Evolutionary conservation across 1,140 invertebrate genomes (phyloP), one percentile per base, ranked within the genome.

Genomic region (Psix sp.): DNA sequence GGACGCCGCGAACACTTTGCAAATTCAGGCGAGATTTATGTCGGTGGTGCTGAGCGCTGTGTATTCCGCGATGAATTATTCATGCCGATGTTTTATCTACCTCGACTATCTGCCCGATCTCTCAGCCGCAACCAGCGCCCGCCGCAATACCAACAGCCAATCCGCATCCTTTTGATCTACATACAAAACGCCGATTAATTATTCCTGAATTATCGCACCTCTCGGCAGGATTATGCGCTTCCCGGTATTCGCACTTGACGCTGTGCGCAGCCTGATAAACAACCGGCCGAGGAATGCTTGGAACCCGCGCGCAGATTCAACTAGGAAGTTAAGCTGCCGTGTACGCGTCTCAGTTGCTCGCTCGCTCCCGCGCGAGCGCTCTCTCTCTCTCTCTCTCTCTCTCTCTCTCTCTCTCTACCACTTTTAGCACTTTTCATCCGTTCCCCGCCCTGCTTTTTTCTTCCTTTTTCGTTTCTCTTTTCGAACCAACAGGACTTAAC

Each of bases 191-290:
- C 20, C 60, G 45, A 54, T 65, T 65, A 52, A 65, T 65, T 65
- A 65, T 65, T 54, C n/a, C n/a, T 46, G 39, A 65, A 54, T 46
- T 45, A 54, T 65, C 60, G 49, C 60, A 65, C 60, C 51, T 65
- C 62, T 4, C 16, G 6, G 26, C 36, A 15, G 35, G 21, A 33
- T 24, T 21, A 36, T 36, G 13, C 42, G 35, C 43, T 66, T 66
- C 62, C 62, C 43, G 43, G 62, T 66, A 67, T 67, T 67, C 63
- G 52, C 63, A 57, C 43, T 57, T 67, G 49, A 35, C 49, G 43
- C 59, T 20, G 7, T 29, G 7, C 24, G 35, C 29, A 56, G 42
- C 17, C 40, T 31, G 63, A 67, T 67, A 67, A 67, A 67, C 63
- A 57, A 51, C 63, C 63, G 62, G 51, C 62, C 35, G 48, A 39